Conservation (phyloP, 37 sponge, comb jelly and placozoan genomes). For the Ephydatia muelleri region DNA sequence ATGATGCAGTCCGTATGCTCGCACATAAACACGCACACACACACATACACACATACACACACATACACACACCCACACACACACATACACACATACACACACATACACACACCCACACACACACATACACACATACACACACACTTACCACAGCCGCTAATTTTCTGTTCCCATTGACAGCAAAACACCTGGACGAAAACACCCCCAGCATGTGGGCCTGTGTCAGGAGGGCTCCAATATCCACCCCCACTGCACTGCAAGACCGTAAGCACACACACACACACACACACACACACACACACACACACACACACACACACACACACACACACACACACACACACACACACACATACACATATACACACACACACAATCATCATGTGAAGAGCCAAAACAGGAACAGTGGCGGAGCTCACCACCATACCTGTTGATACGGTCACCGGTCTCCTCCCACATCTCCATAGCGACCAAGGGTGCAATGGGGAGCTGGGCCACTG, state of each 20-base stretch:
- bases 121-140: background rate
- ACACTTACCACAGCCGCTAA: constrained; percentile 68
- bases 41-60: no score
- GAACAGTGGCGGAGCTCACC: constrained; percentile 5
- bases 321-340: no score
- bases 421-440: background rate
- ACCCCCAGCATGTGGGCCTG: constrained; percentile 27
- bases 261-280: no score
- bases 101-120: no score
- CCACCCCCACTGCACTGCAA: background rate
- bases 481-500: constrained; percentile 38
- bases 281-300: no score
- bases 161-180: constrained; percentile 45
- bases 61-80: no score
- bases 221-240: constrained; percentile 37
- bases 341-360: constrained; percentile 5
- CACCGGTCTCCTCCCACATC: background rate
- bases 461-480: background rate
- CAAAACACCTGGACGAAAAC: constrained; percentile 33
- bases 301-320: no score
- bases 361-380: constrained; percentile 40
- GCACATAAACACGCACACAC: no score
- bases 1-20: no score
- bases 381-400: constrained; percentile 11
- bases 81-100: no score